Evolutionary conservation across 2,113 vertebrate genomes (phyloP).

Genomic region (Lophura nycthemera): DNA sequence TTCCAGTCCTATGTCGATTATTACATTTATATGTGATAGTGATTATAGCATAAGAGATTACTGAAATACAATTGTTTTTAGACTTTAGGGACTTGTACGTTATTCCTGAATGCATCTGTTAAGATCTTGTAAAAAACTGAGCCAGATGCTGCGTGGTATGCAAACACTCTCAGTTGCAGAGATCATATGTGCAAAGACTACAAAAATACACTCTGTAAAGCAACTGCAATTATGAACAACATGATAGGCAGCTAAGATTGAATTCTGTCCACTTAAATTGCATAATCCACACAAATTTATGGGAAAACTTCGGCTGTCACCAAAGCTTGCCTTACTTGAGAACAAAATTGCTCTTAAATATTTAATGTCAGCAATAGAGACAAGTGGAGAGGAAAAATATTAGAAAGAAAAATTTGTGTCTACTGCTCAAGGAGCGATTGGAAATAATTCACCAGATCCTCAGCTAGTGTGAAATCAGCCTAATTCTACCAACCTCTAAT

Average conservation of each 20-base stretch:
- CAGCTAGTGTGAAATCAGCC: background rate
- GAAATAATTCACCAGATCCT: background rate
- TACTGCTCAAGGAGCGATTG: background rate
- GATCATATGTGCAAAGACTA: conserved; percentile 38
- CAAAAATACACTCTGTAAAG: conserved; percentile 11
- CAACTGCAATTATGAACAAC: conserved; percentile 37
- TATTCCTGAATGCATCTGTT: conserved; percentile 52
- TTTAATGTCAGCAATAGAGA: background rate
- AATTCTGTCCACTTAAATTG: conserved; percentile 20
- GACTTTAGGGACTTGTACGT: conserved; percentile 29
- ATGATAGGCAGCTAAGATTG: background rate
- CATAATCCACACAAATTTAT: conserved; percentile 11
- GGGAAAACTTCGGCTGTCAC: conserved; percentile 39
- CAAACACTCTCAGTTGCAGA: conserved; percentile 23
- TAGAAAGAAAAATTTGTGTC: background rate
- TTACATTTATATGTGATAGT: background rate
- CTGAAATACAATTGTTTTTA: conserved; percentile 48
- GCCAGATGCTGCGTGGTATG: conserved; percentile 59
- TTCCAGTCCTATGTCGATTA: background rate
- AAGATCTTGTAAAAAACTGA: conserved; percentile 26
- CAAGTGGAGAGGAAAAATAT: background rate
- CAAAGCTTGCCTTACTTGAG: background rate
- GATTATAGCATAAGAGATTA: background rate
- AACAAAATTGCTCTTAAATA: conserved; percentile 27
- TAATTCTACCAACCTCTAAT: background rate